phyloP scores from a whole-genome alignment of 2,888 invertebrate species.

The Limnephilus lunatus region DNA sequence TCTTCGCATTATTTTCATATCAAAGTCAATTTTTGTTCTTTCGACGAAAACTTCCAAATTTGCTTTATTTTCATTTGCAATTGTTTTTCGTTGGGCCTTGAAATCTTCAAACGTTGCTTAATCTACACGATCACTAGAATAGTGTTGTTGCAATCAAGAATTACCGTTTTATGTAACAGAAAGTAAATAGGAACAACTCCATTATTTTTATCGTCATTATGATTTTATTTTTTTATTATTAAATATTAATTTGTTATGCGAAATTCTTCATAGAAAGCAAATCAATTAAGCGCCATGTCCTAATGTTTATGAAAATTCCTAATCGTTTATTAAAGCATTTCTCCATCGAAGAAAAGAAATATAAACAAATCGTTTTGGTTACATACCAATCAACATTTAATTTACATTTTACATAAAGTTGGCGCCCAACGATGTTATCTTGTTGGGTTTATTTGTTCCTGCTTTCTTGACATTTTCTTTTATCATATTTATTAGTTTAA shows the following conservation, averaged over 20 bases:
- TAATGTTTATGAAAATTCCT: neutral
- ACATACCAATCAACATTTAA: neutral
- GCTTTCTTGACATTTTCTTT: too few relatives aligned
- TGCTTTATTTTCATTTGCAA: too few relatives aligned
- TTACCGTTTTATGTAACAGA: neutral
- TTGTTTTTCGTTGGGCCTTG: neutral
- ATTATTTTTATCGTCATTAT: neutral
- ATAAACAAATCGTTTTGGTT: neutral
- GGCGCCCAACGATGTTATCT: neutral
- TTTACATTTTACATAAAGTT: neutral
- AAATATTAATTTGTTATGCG: neutral
- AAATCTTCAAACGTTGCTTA: neutral
- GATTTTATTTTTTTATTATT: neutral
- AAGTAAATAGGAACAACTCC: neutral
- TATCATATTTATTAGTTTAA: too few relatives aligned
- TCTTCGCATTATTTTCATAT: too few relatives aligned
- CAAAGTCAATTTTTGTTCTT: too few relatives aligned
- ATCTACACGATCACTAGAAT: neutral
- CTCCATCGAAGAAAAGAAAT: neutral
- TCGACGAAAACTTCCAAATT: too few relatives aligned
- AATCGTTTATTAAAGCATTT: neutral
- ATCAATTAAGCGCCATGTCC: neutral
- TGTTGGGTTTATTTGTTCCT: too few relatives aligned
- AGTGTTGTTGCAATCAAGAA: neutral
- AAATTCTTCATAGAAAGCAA: neutral